phyloP scores from a whole-genome alignment of 2,113 vertebrate species.

The Bagarius yarrelli region DNA sequence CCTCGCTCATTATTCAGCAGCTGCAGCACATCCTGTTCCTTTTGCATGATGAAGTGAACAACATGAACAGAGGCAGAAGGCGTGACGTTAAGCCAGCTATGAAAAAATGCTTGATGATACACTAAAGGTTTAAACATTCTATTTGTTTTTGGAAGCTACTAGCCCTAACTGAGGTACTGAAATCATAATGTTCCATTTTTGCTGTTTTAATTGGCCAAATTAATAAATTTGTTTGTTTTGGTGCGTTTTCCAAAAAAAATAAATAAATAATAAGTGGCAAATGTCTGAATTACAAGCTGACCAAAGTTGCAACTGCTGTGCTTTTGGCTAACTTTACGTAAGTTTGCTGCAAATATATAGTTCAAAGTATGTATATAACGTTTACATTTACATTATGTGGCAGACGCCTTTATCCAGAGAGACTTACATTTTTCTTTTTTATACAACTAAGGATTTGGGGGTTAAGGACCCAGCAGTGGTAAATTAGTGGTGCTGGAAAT shows the following conservation, averaged over 20 bases:
- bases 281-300: background rate
- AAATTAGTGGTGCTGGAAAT: too few relatives aligned
- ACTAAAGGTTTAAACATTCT: background rate
- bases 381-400: too few relatives aligned
- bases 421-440: too few relatives aligned
- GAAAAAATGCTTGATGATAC: background rate
- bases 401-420: too few relatives aligned
- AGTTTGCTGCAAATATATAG: background rate
- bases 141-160: background rate
- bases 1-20: background rate
- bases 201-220: background rate
- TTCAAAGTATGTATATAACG: background rate
- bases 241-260: background rate
- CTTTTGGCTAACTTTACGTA: background rate
- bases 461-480: too few relatives aligned
- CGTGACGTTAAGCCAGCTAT: background rate
- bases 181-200: background rate
- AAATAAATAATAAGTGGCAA: background rate
- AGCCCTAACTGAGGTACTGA: background rate
- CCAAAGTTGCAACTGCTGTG: background rate
- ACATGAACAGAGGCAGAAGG: background rate
- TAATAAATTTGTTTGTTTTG: background rate
- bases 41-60: background rate
- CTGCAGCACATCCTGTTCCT: background rate
- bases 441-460: too few relatives aligned